These are phyloP conservation scores for Ennomos fuscantarius DNA, from an alignment of 2,888 invertebrate species.

Conservation along the genomic window DNA sequence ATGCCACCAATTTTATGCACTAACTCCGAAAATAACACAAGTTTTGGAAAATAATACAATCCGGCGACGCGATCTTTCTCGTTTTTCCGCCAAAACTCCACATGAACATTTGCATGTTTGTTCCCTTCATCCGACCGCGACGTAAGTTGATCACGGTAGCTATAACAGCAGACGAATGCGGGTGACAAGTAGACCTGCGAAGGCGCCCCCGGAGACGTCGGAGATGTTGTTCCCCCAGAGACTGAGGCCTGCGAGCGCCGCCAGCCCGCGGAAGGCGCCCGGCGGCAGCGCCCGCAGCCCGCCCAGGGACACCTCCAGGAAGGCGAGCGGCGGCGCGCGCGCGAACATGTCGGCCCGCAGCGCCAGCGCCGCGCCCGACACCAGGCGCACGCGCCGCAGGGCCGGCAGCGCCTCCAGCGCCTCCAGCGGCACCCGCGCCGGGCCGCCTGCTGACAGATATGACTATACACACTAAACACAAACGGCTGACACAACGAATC, in stretches of 20 bases:
- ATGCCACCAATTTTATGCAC: no score
- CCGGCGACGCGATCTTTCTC: no score
- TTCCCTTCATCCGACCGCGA: no score
- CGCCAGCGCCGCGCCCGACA: background rate
- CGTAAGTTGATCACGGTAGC: no score
- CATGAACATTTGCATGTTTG: no score
- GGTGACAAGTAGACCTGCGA: no score
- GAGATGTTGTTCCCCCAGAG: conserved; percentile 11
- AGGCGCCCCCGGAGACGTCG: background rate
- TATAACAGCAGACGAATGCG: no score
- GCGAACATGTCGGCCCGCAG: conserved; percentile 11
- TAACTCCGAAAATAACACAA: no score
- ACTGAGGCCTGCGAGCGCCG: background rate
- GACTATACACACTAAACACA: no score
- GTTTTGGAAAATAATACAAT: no score
- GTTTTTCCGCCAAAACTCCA: no score
- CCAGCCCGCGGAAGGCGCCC: conserved; percentile 8
- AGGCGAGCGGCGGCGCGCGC: background rate
- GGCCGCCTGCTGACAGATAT: conserved; percentile 2
- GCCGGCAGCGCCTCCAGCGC: background rate
- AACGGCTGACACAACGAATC: no score
- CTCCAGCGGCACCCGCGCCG: background rate
- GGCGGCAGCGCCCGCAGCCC: background rate
- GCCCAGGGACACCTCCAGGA: conserved; percentile 8
- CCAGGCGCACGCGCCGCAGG: background rate